Evolutionary conservation across 1,140 invertebrate species (phyloP).

Genomic region (Penaeus indicus): DNA sequence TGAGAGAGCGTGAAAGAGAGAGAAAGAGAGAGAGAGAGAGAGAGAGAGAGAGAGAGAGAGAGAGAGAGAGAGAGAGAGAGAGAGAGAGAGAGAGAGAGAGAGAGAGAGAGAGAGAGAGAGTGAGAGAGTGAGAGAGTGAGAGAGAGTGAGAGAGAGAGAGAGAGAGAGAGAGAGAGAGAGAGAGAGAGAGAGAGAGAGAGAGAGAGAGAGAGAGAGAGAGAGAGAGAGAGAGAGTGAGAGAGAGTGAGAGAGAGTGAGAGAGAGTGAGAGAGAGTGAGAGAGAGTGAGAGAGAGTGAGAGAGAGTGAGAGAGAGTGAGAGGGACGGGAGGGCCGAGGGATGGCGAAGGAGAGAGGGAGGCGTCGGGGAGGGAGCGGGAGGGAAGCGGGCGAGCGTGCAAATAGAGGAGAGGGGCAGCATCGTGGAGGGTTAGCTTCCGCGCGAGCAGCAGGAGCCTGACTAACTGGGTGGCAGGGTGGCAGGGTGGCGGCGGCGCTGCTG

Average conservation of each 20-base stretch:
- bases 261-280: neutral
- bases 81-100: neutral
- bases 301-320: neutral
- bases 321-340: neutral
- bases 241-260: neutral
- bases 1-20: no score
- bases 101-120: no score
- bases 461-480: neutral
- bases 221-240: neutral
- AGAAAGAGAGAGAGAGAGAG: neutral
- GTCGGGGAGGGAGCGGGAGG: neutral
- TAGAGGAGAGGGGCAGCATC: neutral
- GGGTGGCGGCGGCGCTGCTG: no score
- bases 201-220: neutral
- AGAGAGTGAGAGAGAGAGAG: neutral
- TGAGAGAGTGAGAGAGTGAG: neutral
- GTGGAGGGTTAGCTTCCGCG: neutral
- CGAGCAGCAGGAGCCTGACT: neutral
- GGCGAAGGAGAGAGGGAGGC: neutral
- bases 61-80: neutral
- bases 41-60: neutral
- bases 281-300: neutral
- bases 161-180: neutral
- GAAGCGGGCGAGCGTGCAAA: neutral
- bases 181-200: neutral